Evolutionary conservation across 1,140 invertebrate species (phyloP).

Genomic region (Sipha flava): DNA sequence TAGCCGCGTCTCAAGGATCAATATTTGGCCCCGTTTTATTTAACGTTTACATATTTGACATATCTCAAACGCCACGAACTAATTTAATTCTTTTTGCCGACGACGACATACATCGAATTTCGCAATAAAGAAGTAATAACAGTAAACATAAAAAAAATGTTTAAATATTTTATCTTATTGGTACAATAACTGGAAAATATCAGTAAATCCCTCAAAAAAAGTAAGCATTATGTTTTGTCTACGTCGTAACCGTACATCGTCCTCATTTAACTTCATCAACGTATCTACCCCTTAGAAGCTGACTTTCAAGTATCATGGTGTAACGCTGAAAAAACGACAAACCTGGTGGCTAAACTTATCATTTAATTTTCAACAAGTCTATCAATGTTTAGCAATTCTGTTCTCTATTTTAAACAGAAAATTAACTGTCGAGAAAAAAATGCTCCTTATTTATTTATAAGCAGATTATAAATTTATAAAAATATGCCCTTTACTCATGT

Average conservation of each 20-base stretch:
- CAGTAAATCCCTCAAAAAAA: neutral
- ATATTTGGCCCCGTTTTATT: too few relatives aligned
- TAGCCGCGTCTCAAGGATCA: slow-evolving; percentile 34
- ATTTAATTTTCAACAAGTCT: neutral
- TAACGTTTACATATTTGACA: neutral
- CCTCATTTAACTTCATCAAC: neutral
- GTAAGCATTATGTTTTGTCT: neutral
- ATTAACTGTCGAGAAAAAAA: neutral
- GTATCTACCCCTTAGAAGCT: neutral
- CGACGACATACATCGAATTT: neutral
- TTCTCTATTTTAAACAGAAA: neutral
- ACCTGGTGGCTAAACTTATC: neutral
- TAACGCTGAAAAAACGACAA: neutral
- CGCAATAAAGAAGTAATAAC: neutral
- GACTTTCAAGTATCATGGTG: neutral
- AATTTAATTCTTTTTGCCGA: neutral
- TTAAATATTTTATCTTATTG: neutral
- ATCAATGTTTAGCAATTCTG: neutral
- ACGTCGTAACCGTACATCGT: neutral
- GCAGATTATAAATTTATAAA: too few relatives aligned
- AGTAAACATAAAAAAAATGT: neutral
- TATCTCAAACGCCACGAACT: neutral
- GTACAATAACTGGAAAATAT: neutral
- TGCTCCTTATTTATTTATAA: neutral
- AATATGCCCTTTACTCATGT: neutral